These are phyloP conservation scores for Pseudanteris insignis DNA, from an alignment of 2,888 invertebrate species.

Conservation along the genomic window DNA sequence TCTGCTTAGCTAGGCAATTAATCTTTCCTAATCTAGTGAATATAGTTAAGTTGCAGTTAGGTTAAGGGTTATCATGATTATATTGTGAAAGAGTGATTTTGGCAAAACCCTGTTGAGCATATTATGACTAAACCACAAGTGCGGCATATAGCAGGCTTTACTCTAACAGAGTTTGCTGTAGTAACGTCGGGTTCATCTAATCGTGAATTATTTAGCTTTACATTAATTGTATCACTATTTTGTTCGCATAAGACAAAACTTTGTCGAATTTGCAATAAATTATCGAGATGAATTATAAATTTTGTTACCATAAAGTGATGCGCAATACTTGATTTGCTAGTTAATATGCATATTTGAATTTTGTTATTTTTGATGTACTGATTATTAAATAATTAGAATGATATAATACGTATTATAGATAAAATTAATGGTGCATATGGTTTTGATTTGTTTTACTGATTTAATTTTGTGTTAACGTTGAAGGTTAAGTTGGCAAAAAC, in stretches of 20 bases:
- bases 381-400: no score
- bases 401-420: no score
- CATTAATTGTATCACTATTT: no score
- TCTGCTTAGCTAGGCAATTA: conserved; percentile 7
- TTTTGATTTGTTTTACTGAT: no score
- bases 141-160: conserved; percentile 31
- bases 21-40: conserved; percentile 27
- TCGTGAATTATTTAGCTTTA: conserved; percentile 30
- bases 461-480: no score
- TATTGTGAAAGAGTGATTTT: conserved; percentile 32
- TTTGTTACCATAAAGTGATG: no score
- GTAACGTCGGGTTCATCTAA: conserved; percentile 20
- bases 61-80: conserved; percentile 21
- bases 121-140: conserved; percentile 37
- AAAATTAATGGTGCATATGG: no score
- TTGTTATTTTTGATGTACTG: no score
- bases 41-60: conserved; percentile 21
- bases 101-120: conserved; percentile 30
- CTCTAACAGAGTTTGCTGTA: conserved; percentile 15
- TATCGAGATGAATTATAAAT: no score
- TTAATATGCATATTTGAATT: no score
- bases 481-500: no score
- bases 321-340: no score
- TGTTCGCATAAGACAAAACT: not conserved
- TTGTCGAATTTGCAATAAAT: not conserved